phyloP scores from a whole-genome alignment of 64 coral and sea anemone genomes.

The Exaiptasia diaphana region DNA sequence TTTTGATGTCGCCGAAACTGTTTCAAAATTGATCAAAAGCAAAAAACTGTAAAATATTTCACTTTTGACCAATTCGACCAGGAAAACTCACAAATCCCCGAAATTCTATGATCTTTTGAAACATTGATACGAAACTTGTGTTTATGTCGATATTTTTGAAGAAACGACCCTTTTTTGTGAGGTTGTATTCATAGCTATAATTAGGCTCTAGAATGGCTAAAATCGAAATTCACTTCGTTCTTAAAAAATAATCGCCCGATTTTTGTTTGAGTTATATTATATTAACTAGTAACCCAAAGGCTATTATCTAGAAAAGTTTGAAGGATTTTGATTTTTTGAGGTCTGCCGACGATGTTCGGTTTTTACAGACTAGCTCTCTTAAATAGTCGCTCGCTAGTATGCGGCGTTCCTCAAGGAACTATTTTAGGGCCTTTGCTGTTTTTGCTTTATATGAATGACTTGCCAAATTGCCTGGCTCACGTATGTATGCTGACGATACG shows the following conservation, averaged over 20 bases:
- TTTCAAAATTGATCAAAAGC: background rate
- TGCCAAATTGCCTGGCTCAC: conserved; percentile 11
- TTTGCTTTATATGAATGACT: conserved; percentile 30
- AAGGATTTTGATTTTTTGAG: conserved; percentile 5
- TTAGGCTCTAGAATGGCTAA: background rate
- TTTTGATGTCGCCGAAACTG: background rate
- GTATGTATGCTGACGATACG: conserved; percentile 49
- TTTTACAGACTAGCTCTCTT: background rate
- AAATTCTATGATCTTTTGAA: background rate
- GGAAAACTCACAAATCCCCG: background rate
- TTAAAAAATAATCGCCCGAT: background rate
- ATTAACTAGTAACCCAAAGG: background rate
- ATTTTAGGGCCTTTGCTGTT: conserved; percentile 18
- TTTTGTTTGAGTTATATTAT: background rate
- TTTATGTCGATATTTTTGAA: background rate
- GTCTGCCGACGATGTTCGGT: background rate
- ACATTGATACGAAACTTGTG: background rate
- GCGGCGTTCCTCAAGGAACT: background rate
- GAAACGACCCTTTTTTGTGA: background rate
- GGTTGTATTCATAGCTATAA: background rate
- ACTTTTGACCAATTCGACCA: background rate
- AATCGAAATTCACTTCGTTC: background rate
- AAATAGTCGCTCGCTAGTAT: background rate
- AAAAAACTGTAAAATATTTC: background rate
- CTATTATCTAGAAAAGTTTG: background rate